Evolutionary conservation across 2,888 invertebrate genomes (phyloP).

Genomic region (Sthenelais limicola): DNA sequence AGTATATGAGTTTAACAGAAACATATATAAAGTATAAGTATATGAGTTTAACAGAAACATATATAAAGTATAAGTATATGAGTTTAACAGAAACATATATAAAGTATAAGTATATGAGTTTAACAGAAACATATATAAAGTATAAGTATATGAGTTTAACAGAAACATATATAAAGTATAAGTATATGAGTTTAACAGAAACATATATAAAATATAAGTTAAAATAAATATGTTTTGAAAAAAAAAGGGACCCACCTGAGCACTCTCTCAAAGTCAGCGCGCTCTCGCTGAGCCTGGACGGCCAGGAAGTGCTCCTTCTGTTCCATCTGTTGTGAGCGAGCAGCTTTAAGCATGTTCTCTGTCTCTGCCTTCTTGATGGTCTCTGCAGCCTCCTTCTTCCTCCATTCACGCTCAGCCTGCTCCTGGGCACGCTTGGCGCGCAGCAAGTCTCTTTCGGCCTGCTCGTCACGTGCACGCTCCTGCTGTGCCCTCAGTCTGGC

Average conservation of each 20-base stretch:
- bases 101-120: too few relatives aligned
- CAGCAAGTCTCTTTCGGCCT: conserved; percentile 70
- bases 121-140: too few relatives aligned
- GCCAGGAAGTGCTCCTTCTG: conserved; percentile 72
- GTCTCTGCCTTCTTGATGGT: conserved; percentile 67
- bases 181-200: too few relatives aligned
- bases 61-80: too few relatives aligned
- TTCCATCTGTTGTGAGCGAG: conserved; percentile 68
- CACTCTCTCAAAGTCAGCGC: conserved; percentile 71
- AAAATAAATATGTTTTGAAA: too few relatives aligned
- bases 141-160: too few relatives aligned
- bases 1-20: too few relatives aligned
- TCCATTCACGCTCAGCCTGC: conserved; percentile 71
- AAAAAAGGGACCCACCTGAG: conserved; percentile 69
- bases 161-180: too few relatives aligned
- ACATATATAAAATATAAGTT: too few relatives aligned
- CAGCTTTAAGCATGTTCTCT: conserved; percentile 67
- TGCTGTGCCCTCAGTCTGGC: conserved; percentile 69
- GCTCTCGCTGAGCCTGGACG: conserved; percentile 71
- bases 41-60: too few relatives aligned
- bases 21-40: too few relatives aligned
- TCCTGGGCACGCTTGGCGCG: conserved; percentile 72
- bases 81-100: too few relatives aligned
- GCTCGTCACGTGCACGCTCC: conserved; percentile 71
- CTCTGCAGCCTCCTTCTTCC: conserved; percentile 69